Percentiles rank a stretch among this genome's conserved stretches.
These are phyloP conservation scores for Cylloceria caligata DNA, from an alignment of 2,888 invertebrate species.

Conservation along the genomic window DNA sequence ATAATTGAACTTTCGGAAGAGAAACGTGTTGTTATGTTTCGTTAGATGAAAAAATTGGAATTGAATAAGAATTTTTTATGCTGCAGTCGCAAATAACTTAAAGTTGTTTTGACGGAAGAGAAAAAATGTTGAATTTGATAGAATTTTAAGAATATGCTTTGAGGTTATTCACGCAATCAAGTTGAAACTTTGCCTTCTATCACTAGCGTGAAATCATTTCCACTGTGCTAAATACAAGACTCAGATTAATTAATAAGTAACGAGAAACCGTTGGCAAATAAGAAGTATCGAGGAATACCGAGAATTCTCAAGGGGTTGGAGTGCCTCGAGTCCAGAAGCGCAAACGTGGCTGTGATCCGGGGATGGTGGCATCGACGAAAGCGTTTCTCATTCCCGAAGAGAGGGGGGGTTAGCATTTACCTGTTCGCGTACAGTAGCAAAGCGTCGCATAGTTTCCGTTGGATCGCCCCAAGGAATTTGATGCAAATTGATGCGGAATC, in stretches of 20 bases:
- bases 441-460: slow-evolving; percentile 62
- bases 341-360: not conserved
- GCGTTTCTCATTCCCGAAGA: slow-evolving; percentile 21
- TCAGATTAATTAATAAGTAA: slow-evolving; percentile 14
- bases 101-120: too few relatives aligned
- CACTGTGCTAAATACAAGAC: not conserved
- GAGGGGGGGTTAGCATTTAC: not conserved
- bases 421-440: slow-evolving; percentile 45
- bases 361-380: not conserved
- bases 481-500: slow-evolving; percentile 80
- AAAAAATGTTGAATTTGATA: too few relatives aligned
- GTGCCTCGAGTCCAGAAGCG: slow-evolving; percentile 19
- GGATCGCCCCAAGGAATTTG: slow-evolving; percentile 67
- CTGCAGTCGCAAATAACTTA: too few relatives aligned
- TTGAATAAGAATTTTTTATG: too few relatives aligned
- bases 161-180: too few relatives aligned
- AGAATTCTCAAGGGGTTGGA: slow-evolving; percentile 23
- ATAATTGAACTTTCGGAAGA: not conserved
- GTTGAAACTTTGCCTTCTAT: too few relatives aligned
- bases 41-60: not conserved
- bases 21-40: not conserved
- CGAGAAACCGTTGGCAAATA: slow-evolving; percentile 6
- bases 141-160: too few relatives aligned
- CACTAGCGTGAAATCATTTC: not conserved
- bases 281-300: slow-evolving; percentile 36